A percentile compares a stretch with the other conserved stretches of the same genome.
Evolutionary conservation across 2,113 vertebrate species (phyloP).

Genomic region (Lagopus leucura): DNA sequence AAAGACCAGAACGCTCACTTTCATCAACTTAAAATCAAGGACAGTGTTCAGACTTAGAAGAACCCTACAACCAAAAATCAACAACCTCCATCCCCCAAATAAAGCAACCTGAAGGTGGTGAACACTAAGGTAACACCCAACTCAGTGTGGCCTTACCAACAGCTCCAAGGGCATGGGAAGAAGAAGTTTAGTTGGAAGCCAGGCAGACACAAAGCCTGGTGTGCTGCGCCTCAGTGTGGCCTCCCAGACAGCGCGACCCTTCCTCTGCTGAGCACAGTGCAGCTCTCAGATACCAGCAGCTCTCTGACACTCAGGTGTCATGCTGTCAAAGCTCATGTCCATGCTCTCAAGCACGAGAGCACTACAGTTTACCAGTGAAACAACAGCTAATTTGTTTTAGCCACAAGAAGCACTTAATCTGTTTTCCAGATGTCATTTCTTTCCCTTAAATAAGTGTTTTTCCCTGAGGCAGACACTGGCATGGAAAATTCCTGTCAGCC

Average conservation of each 20-base stretch:
- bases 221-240: not conserved
- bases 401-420: not conserved
- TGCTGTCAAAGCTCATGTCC: not conserved
- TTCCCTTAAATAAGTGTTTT: not conserved
- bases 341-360: not conserved
- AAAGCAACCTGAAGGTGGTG: not conserved
- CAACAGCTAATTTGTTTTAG: not conserved
- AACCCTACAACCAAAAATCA: not conserved
- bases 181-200: not conserved
- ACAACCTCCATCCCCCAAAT: not conserved
- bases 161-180: not conserved
- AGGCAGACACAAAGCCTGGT: not conserved
- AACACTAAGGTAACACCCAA: not conserved
- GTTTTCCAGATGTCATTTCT: not conserved
- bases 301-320: not conserved
- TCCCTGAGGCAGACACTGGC: not conserved
- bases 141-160: not conserved
- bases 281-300: not conserved
- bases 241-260: not conserved
- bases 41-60: not conserved
- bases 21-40: not conserved
- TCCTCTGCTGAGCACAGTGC: accelerated
- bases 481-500: not conserved
- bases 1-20: not conserved
- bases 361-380: not conserved